phyloP scores from a whole-genome alignment of 2,113 vertebrate species.

The Nibea albiflora region DNA sequence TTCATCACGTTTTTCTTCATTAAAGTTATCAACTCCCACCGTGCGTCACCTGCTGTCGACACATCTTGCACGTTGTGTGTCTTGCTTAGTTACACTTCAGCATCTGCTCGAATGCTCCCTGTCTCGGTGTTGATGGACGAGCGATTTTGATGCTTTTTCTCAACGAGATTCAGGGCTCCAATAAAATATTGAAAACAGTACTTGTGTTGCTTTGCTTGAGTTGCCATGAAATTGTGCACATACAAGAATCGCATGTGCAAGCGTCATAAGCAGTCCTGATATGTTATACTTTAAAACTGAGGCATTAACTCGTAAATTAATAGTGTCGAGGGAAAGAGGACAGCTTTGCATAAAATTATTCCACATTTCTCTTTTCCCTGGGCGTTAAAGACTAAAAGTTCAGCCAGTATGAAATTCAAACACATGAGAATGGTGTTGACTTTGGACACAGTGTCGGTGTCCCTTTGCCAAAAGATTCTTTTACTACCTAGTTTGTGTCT shows the following conservation, averaged over 20 bases:
- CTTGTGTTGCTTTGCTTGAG: not conserved
- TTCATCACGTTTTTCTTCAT: not conserved
- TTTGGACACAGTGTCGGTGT: not conserved
- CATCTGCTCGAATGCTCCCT: not conserved
- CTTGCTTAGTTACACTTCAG: not conserved
- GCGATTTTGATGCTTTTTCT: not conserved
- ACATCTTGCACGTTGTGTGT: not conserved
- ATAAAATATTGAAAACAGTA: slow-evolving; percentile 36
- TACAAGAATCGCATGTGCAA: not conserved
- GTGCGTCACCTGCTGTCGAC: not conserved
- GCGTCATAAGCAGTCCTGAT: not conserved
- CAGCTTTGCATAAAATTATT: not conserved
- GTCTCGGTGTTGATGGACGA: not conserved
- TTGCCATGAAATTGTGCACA: not conserved
- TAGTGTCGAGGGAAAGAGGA: not conserved
- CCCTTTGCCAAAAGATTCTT: not conserved
- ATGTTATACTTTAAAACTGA: not conserved
- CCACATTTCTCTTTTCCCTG: not conserved
- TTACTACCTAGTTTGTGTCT: not conserved
- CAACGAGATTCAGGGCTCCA: slow-evolving; percentile 24
- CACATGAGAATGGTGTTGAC: not conserved
- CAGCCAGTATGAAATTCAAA: not conserved
- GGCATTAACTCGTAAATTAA: not conserved
- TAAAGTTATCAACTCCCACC: not conserved
- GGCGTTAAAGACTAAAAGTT: not conserved